Percentiles rank a stretch among this genome's conserved stretches.
These are phyloP conservation scores for Helicolenus hilgendorfi DNA, from an alignment of 2,797 vertebrate genomes.

Conservation along the genomic window DNA sequence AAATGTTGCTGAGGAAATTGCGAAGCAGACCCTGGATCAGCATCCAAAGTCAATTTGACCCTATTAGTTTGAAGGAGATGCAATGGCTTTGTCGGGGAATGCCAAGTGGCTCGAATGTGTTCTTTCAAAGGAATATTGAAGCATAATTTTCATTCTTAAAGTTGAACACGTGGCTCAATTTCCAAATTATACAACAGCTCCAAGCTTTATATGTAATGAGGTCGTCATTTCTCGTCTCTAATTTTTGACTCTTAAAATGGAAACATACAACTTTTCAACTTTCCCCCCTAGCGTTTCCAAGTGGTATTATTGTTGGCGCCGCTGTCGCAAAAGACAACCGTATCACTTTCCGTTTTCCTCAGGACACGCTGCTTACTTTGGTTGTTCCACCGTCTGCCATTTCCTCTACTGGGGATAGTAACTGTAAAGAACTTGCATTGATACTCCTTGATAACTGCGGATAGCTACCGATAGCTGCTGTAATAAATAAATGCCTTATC, in stretches of 20 bases:
- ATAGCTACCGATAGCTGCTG: not conserved
- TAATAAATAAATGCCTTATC: not conserved
- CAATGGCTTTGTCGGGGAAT: not conserved
- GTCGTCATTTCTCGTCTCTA: not conserved
- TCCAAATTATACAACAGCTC: slow-evolving; percentile 6
- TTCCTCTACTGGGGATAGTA: not conserved
- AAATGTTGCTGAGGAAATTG: slow-evolving; percentile 59
- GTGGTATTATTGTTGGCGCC: too few relatives aligned
- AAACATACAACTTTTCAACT: not conserved
- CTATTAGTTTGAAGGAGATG: slow-evolving; percentile 52
- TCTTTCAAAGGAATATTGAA: slow-evolving; percentile 21
- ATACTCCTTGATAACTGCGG: not conserved
- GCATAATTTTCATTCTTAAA: slow-evolving; percentile 7
- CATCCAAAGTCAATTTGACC: slow-evolving; percentile 56
- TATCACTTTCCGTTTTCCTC: not conserved
- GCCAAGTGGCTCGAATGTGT: slow-evolving; percentile 21
- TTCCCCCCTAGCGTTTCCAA: not conserved
- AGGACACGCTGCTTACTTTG: not conserved
- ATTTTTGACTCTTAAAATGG: not conserved
- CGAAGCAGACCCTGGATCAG: slow-evolving; percentile 47
- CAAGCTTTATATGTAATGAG: slow-evolving; percentile 6
- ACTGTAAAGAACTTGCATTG: not conserved
- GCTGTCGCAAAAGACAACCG: not conserved
- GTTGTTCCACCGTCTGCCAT: not conserved
- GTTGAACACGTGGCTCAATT: slow-evolving; percentile 28